Percentiles rank a stretch among this genome's conserved stretches.
Evolutionary conservation across 2,888 invertebrate species (phyloP).

Genomic region (Boloria euphrosyne): DNA sequence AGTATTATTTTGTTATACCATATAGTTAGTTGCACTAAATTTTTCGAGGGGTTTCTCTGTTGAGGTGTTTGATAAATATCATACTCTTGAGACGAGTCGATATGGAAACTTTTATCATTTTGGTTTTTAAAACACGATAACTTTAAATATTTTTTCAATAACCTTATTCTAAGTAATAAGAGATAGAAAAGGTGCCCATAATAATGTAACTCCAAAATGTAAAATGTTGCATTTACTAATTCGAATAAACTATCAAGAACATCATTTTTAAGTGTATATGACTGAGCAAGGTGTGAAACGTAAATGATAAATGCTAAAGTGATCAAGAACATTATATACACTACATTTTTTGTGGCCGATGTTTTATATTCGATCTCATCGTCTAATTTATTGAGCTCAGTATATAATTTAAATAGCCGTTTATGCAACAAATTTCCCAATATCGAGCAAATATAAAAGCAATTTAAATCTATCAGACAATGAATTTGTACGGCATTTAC

Average conservation of each 20-base stretch:
- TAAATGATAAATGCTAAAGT: not conserved
- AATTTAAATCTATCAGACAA: not conserved
- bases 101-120: not conserved
- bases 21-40: slow-evolving; percentile 33
- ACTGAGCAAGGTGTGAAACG: not conserved
- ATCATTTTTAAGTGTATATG: not conserved
- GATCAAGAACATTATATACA: not conserved
- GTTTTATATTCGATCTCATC: not conserved
- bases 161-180: slow-evolving; percentile 28
- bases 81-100: not conserved
- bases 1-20: slow-evolving; percentile 40
- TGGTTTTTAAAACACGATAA: slow-evolving; percentile 28
- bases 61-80: slow-evolving; percentile 6
- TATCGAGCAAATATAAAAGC: not conserved
- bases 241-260: not conserved
- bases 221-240: slow-evolving; percentile 19
- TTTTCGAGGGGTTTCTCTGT: slow-evolving; percentile 9
- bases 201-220: slow-evolving; percentile 35
- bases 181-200: slow-evolving; percentile 37
- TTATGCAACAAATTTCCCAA: not conserved
- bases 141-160: slow-evolving; percentile 29
- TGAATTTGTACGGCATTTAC: not conserved
- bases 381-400: not conserved
- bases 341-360: not conserved
- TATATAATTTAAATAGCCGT: not conserved